A percentile compares a stretch with the other conserved stretches of the same genome.
Conservation (phyloP, 53 echinoderm and acorn worm genomes). For the Luidia sarsii region DNA sequence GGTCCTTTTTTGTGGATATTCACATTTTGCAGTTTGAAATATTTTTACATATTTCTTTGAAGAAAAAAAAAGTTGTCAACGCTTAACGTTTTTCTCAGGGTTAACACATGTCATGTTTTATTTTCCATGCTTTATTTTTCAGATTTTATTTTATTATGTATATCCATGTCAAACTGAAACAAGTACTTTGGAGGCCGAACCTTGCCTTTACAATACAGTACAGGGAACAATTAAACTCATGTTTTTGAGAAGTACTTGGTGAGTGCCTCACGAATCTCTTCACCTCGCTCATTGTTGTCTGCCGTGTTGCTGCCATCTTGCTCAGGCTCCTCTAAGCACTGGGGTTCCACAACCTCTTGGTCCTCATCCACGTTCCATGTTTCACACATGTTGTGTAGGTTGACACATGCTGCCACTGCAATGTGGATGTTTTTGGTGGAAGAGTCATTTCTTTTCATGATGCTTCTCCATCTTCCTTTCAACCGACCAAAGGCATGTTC, state of each 20-base stretch:
- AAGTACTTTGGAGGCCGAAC: neutral
- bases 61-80: no score
- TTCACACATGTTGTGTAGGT: conserved; percentile 29
- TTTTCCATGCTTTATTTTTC: no score
- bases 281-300: neutral
- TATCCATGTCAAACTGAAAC: no score
- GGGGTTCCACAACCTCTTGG: neutral
- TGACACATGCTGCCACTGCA: conserved; percentile 20
- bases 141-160: no score
- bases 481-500: conserved; percentile 32
- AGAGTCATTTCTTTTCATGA: conserved; percentile 45
- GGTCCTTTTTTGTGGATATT: neutral
- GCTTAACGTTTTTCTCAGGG: no score
- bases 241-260: neutral
- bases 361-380: conserved; percentile 12
- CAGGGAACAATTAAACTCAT: neutral
- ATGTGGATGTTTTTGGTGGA: conserved; percentile 16
- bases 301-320: no score
- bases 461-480: conserved; percentile 27
- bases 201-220: neutral
- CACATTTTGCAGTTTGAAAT: neutral
- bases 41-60: no score
- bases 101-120: no score
- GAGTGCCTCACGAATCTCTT: neutral
- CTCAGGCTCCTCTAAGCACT: neutral